A percentile compares a stretch with the other conserved stretches of the same genome.
These are phyloP conservation scores for Clostera curtula DNA, from an alignment of 2,888 invertebrate species.

Conservation along the genomic window DNA sequence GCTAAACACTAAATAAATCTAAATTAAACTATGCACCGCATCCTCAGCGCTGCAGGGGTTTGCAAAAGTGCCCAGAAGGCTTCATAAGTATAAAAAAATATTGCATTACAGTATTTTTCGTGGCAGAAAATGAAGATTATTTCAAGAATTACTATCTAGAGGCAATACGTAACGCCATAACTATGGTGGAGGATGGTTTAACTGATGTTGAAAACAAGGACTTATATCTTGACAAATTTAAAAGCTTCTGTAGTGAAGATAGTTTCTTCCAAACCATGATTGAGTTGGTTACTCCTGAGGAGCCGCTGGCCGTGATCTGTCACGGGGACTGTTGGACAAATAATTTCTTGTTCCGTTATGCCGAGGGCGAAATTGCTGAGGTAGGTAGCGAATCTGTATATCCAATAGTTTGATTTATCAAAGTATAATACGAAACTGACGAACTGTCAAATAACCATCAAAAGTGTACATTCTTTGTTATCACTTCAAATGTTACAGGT, in stretches of 20 bases:
- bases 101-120: slow-evolving; percentile 69
- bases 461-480: too few species aligned
- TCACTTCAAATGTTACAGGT: too few species aligned
- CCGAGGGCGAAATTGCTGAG: slow-evolving; percentile 69
- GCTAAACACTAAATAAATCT: too few species aligned
- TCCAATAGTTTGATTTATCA: too few species aligned
- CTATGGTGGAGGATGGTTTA: slow-evolving; percentile 74
- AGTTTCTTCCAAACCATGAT: slow-evolving; percentile 81
- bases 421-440: neutral
- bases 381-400: slow-evolving; percentile 38
- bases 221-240: slow-evolving; percentile 75
- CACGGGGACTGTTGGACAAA: slow-evolving; percentile 87
- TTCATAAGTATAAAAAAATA: too few species aligned
- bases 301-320: slow-evolving; percentile 80
- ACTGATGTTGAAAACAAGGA: slow-evolving; percentile 52
- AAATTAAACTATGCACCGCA: too few species aligned
- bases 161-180: slow-evolving; percentile 77
- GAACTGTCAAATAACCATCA: neutral
- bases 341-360: slow-evolving; percentile 79
- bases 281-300: slow-evolving; percentile 74
- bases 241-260: slow-evolving; percentile 76
- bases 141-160: slow-evolving; percentile 80
- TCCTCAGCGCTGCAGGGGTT: too few species aligned
- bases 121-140: slow-evolving; percentile 79
- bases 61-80: too few species aligned